Base-by-base conservation (phyloP, 2,888 invertebrate genomes). In the Drosophila lacicola region DNA sequence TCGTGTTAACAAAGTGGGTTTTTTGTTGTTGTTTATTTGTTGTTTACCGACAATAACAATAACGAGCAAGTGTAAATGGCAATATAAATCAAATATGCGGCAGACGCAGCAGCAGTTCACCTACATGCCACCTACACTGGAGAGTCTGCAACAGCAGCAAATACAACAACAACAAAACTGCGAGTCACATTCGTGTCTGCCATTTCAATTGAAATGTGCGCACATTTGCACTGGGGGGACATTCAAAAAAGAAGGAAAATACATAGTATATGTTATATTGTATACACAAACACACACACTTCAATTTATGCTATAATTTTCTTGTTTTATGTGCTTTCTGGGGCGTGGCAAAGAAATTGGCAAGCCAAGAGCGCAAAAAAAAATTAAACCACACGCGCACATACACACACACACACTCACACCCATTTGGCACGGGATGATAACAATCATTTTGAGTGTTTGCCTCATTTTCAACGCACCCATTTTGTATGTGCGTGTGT, bases 361-460 rank as follows among this genome's bases (percentile, higher is more conserved):
- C 80, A 76, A 50, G 50, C 53, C 13, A 55, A 17, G 25, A 25
- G 19, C 55, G 42, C 11, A 63, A 36, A 13, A 34, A 60, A 62
- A 55, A 51, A 45, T 45, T 57, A n/a, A 46, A 61, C 44, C 56
- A 39, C 46, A 34, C 47, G 33, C 42, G 53, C 25, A 42, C 25
- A 13, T 51, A 54, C 63, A 37, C 46, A 61, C 67, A 60, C 36
- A 21, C 55, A n/a, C 51, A 44, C 70, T 25, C 64, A 65, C 75
- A 55, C 54, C 61, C 74, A 76, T 66, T 79, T 67, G 37, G 44
- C 53, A 19, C 53, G 49, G 45, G 60, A 70, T 69, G 82, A 78
- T 83, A 86, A 83, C 87, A 88, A 85, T 88, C 89, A 88, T 84
- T 88, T 83, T 82, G 72, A 83, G 89, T 80, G 87, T 88, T 85